Base-by-base conservation (phyloP, 2,797 vertebrate species). In the Sternarchorhynchus goeldii region DNA sequence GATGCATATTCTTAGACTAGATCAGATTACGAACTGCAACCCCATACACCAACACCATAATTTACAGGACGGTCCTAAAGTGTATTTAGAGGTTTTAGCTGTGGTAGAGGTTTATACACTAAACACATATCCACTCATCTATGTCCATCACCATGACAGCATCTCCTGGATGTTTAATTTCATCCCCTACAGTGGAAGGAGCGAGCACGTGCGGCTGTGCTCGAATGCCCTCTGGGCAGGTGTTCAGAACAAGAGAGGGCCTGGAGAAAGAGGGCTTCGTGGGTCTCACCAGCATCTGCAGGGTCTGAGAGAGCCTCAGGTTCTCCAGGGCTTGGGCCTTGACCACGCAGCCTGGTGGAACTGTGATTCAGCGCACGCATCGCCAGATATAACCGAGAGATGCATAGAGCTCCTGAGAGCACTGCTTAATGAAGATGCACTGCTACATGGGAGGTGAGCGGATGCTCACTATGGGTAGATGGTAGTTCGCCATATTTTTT, bases 231-330 rank as follows among this genome's bases (percentile, higher is more conserved):
- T 83, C 83, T 80, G 69, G 79, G 82, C 80, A 31, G 60, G 69
- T 78, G 58, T 64, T 80, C 34, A 0, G 73, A 76, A 83, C 76
- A 75, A 88, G 75, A 82, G 64, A 20, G 63, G 82, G 88, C 81
- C 85, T 88, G 84, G 82, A 76, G 88, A 88, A 82, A 56, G 59
- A 84, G 82, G 87, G 87, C 89, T 75, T 87, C n/a, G 80, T 70
- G 72, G 69, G 68, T 81, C 85, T 88, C 84, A 77, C 76, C 53
- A 63, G 78, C 73, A 81, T 85, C 88, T 75, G 76, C 64, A 75
- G 64, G 31, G 5, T 73, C 82, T 56, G 29, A 73, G 29, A 39
- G 63, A 58, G 41, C 45, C 12, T 12, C n/a, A 29, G 6, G 57
- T 76, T 36, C 34, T 60, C 36, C 12, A 50, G 45, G 45, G 45